Evolutionary conservation across 2,888 invertebrate species (phyloP).

Genomic region (Cryptops parisi): DNA sequence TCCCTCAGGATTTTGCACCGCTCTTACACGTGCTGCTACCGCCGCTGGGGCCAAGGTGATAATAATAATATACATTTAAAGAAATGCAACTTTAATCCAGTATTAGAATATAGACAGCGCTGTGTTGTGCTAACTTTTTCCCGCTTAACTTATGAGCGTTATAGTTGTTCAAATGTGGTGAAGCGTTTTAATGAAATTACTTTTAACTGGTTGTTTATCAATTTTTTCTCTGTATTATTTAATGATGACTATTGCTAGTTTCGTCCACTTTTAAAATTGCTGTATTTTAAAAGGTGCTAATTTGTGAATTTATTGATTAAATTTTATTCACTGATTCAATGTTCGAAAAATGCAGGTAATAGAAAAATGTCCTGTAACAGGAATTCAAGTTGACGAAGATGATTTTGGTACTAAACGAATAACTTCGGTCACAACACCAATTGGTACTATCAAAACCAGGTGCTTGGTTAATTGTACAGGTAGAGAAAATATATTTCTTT

Average conservation of each 20-base stretch:
- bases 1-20: constrained; percentile 62
- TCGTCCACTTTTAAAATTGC: no score
- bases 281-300: no score
- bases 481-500: constrained; percentile 19
- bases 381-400: constrained; percentile 50
- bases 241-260: no score
- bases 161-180: neutral
- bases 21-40: constrained; percentile 56
- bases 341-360: no score
- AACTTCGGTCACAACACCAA: constrained; percentile 57
- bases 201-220: neutral
- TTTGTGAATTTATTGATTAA: no score
- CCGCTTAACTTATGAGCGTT: no score
- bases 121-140: no score
- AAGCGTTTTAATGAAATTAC: neutral
- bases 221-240: neutral
- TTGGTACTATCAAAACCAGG: constrained; percentile 58
- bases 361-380: constrained; percentile 59
- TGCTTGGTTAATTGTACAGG: constrained; percentile 60
- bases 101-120: no score
- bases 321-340: no score
- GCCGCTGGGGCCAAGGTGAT: constrained; percentile 54
- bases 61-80: neutral
- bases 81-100: neutral
- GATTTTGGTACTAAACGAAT: constrained; percentile 50